Base-by-base conservation (phyloP, 2,113 vertebrate species). In the Osmerus eperlanus region DNA sequence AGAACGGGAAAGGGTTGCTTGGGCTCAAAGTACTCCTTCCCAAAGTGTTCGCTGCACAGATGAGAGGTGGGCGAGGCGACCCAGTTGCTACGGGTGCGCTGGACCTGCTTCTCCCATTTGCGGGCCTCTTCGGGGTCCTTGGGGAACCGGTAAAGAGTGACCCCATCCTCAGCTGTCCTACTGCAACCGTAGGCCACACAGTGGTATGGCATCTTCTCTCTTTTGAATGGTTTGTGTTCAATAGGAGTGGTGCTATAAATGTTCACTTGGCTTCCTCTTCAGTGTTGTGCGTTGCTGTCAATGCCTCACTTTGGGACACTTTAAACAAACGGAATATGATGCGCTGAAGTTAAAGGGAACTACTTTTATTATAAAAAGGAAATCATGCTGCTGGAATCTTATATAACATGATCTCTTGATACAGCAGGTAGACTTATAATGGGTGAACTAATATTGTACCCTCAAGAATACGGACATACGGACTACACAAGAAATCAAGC, bases 41-140 rank as follows among this genome's bases (percentile, higher is more conserved):
- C 89, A 71, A 93, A 93, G 70, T 93, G 92, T n/a, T 92, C 89
- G 3, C 83, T 88, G 86, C 92, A 93, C 59, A 92, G 86, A 75
- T 89, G 72, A 19, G 89, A 91, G 69, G 71, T 81, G 3, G 83
- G 68, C 1, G 86, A 83, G 21, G 90, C 92, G 0, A 66, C 32
- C 92, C 92, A 93, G 3, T 84, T 73, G 9, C 16, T 19, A 2
- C 89, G 88, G 12, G 86, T 90, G 21, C 79, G 89, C 70, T 92
- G 90, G 12, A 93, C 90, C 85, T 93, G 92, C 72, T 89, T 92
- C 69, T 92, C 89, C 92, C 92, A 93, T 83, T 89, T 92, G 4
- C 61, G 72, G 76, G 89, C 90, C 56, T 90, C 89, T 3, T 70
- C 76, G 0, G 67, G 67, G 56, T 93, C 89, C n/a, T 89, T 92